Base-by-base conservation (phyloP, 2,797 vertebrate species). In the Helicolenus hilgendorfi region DNA sequence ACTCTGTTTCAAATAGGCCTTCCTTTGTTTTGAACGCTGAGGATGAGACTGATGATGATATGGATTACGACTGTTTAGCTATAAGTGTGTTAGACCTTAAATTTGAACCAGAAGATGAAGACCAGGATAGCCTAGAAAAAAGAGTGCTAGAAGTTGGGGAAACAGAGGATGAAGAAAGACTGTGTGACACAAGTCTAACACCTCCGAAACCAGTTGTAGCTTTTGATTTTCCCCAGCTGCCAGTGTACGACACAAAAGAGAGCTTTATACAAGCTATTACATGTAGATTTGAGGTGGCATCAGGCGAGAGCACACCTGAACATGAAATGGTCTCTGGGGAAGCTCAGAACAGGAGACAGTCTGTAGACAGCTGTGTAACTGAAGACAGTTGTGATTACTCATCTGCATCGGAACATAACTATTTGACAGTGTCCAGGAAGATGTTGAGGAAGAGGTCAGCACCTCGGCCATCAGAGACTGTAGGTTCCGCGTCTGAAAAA, bases 341-440 rank as follows among this genome's bases (percentile, higher is more conserved):
- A 49, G 49, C 2, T 31, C 8, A 36, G 49, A 71, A 9, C 8
- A 72, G n/a, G 0, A 64, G 3, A 24, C 11, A 1, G 8, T 78
- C 55, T 11, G 88, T 86, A 31, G 79, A 90, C 33, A 86, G 86
- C n/a, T 67, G 41, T 72, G 83, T 89, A 22, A 94, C 91, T 22
- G 93, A 94, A 1, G 73, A 94, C 73, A 93, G 91, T 31, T 63
- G 22, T 38, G 71, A 92, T 88, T 93, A 93, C 63, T 72, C 89
- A 14, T 29, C 73, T 36, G 56, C 15, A 33, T 11, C 38, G 31
- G 55, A 72, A 41, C 9, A 0, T 7, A 94, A 90, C 64, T 27
- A 26, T 55, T 11, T 92, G 53, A 91, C 91, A 0, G 77, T 29
- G 3, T 36, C 88, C 1, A 41, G 2, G 1, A 2, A 33, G 14